Evolutionary conservation across 2,797 vertebrate genomes (phyloP).

Genomic region (Cottoperca gobio): DNA sequence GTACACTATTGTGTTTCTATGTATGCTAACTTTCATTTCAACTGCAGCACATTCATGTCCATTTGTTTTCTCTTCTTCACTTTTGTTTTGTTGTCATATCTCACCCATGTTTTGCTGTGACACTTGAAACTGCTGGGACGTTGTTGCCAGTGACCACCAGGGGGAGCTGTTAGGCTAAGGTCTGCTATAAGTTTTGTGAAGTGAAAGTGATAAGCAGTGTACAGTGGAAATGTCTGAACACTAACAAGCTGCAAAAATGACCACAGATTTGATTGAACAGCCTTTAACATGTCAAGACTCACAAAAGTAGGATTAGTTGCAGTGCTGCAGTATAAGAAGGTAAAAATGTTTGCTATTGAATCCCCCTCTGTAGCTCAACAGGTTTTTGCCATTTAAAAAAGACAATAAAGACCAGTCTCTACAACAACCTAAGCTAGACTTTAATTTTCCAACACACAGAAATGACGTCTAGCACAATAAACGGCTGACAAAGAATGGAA

Average conservation of each 20-base stretch:
- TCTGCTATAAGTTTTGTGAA: background rate
- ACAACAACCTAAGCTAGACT: background rate
- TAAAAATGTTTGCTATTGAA: background rate
- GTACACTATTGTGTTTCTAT: background rate
- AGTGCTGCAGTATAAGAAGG: background rate
- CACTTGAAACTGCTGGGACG: background rate
- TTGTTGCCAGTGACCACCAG: slow-evolving; percentile 1
- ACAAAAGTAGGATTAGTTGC: background rate
- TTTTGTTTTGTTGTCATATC: background rate
- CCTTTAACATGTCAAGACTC: background rate
- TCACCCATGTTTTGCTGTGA: background rate
- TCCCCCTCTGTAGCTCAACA: background rate
- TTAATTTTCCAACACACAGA: background rate
- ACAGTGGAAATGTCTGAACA: background rate
- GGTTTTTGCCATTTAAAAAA: background rate
- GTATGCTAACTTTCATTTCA: background rate
- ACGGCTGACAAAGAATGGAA: background rate
- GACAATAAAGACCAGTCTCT: background rate
- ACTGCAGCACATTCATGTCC: background rate
- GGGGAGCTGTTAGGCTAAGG: background rate
- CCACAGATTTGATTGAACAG: background rate
- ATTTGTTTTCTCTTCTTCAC: background rate
- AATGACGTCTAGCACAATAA: background rate
- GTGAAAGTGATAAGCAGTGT: background rate
- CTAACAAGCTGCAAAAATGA: background rate